Evolutionary conservation across 2,888 invertebrate species (phyloP).

Genomic region (Drosophila merina): DNA sequence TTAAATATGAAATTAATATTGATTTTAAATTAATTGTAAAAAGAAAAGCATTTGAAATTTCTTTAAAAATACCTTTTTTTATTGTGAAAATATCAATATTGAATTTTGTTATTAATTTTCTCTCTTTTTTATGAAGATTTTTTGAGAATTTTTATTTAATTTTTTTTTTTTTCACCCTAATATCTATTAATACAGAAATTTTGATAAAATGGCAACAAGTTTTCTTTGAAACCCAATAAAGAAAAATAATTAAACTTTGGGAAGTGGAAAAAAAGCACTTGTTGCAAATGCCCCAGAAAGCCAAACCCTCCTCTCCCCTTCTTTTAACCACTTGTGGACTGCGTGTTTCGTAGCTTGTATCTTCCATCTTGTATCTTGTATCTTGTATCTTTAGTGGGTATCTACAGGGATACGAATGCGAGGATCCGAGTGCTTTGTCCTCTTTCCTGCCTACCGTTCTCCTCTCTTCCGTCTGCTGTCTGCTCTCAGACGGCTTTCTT

Average conservation of each 20-base stretch:
- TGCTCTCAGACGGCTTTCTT: conserved; percentile 40
- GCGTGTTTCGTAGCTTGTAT: background rate
- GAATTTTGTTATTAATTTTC: no score
- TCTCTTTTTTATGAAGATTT: no score
- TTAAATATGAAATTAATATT: no score
- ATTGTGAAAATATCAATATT: no score
- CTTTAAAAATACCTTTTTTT: no score
- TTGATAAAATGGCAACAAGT: no score
- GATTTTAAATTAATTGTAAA: no score
- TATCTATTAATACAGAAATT: no score
- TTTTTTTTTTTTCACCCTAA: no score
- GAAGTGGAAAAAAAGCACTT: background rate
- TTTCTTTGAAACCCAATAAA: background rate
- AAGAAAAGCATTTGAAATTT: no score
- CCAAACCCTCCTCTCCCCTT: background rate
- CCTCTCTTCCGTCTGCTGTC: conserved; percentile 5
- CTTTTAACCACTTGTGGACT: background rate
- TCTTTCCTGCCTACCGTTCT: background rate
- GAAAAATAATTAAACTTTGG: background rate
- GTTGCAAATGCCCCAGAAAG: background rate
- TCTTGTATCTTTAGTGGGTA: background rate
- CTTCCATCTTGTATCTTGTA: background rate
- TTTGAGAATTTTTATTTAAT: no score
- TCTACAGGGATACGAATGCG: background rate
- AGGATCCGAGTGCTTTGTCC: conserved; percentile 1